Evolutionary conservation across 1,140 invertebrate species (phyloP).

Genomic region (Procambarus virginalis): DNA sequence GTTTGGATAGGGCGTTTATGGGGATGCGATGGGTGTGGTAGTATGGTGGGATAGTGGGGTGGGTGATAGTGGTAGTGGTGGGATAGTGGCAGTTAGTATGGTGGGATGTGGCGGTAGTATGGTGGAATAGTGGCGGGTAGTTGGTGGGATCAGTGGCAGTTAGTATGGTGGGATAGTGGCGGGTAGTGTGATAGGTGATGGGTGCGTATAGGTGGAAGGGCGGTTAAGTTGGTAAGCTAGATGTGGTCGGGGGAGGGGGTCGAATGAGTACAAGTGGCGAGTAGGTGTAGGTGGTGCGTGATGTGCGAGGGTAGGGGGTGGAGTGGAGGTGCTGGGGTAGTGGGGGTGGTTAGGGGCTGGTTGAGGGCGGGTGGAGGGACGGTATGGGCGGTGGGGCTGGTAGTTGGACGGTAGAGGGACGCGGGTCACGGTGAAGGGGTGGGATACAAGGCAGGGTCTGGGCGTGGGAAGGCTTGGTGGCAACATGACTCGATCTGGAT

Average conservation of each 20-base stretch:
- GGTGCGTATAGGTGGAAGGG: background rate
- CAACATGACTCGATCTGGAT: constrained; percentile 33
- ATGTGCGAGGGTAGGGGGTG: too few relatives aligned
- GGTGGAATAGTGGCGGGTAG: background rate
- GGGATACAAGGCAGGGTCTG: constrained; percentile 29
- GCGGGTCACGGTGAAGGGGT: constrained; percentile 25
- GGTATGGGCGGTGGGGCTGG: background rate
- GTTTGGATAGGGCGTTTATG: too few relatives aligned
- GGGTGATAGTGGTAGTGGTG: too few relatives aligned
- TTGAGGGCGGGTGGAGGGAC: background rate
- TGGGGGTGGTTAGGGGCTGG: too few relatives aligned
- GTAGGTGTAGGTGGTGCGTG: too few relatives aligned
- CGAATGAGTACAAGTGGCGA: too few relatives aligned
- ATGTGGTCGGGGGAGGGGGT: background rate
- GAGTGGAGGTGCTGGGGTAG: too few relatives aligned
- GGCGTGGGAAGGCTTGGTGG: background rate
- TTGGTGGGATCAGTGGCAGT: background rate
- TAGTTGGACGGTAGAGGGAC: too few relatives aligned
- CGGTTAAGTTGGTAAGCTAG: background rate
- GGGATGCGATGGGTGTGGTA: too few relatives aligned
- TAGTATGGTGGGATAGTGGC: background rate
- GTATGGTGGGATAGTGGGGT: too few relatives aligned
- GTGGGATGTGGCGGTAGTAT: too few relatives aligned
- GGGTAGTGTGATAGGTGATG: background rate
- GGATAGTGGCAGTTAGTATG: too few relatives aligned